Percentiles rank a stretch among this genome's conserved stretches.
Evolutionary conservation across 2,113 vertebrate genomes (phyloP).

Genomic region (Rhagologus leucostigma): DNA sequence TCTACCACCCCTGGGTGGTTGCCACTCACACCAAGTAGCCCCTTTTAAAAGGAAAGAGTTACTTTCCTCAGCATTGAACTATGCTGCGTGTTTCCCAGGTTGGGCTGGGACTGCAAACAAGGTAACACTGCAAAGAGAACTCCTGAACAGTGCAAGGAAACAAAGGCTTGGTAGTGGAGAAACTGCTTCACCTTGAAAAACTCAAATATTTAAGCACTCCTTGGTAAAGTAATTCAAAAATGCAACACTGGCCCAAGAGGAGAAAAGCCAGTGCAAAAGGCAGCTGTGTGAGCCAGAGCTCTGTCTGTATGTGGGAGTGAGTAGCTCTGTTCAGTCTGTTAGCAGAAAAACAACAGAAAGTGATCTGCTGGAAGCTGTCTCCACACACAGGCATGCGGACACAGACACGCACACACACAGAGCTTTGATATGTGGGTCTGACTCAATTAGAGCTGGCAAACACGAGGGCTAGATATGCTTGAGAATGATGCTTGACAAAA

Average conservation of each 20-base stretch:
- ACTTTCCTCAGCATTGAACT: neutral
- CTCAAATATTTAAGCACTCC: neutral
- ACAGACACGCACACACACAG: neutral
- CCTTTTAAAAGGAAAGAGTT: neutral
- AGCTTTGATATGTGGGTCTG: neutral
- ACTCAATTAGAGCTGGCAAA: neutral
- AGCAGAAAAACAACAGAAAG: constrained; percentile 24
- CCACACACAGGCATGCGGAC: neutral
- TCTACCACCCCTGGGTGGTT: neutral
- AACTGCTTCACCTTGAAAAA: neutral
- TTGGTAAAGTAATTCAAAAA: neutral
- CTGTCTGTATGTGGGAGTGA: constrained; percentile 15
- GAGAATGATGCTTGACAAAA: neutral
- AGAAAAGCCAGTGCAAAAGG: neutral
- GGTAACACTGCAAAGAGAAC: neutral
- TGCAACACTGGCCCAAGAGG: neutral
- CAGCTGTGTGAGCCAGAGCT: neutral
- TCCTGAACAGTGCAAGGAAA: neutral
- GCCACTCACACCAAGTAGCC: neutral
- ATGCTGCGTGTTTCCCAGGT: neutral
- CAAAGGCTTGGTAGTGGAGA: neutral
- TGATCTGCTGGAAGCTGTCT: constrained; percentile 3
- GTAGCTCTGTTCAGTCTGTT: neutral
- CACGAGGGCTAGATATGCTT: neutral
- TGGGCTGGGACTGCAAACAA: neutral